A percentile compares a stretch with the other conserved stretches of the same genome.
These are phyloP conservation scores for Plagodis pulveraria DNA, from an alignment of 2,888 invertebrate genomes.

Conservation along the genomic window DNA sequence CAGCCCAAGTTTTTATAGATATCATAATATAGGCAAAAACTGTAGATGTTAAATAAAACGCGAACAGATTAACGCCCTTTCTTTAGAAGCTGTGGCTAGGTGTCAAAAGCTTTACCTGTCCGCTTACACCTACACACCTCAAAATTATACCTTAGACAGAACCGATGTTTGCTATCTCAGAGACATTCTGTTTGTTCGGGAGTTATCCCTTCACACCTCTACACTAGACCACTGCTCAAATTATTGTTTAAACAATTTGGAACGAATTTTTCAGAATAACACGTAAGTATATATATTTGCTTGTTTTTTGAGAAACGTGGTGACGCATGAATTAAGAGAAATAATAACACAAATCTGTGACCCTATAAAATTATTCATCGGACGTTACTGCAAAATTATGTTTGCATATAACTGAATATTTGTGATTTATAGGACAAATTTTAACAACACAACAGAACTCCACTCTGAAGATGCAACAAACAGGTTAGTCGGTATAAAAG, in stretches of 20 bases:
- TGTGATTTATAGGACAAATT: too few species aligned
- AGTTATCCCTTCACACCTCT: constrained; percentile 81
- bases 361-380: background rate
- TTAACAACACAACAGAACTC: too few species aligned
- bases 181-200: constrained; percentile 74
- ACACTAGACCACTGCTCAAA: constrained; percentile 72
- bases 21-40: constrained; percentile 64
- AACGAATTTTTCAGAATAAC: constrained; percentile 61
- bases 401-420: too few species aligned
- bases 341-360: constrained; percentile 5
- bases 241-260: constrained; percentile 67
- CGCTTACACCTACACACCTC: constrained; percentile 69
- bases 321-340: constrained; percentile 31
- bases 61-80: constrained; percentile 76
- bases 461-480: background rate
- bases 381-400: background rate
- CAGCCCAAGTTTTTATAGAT: constrained; percentile 49
- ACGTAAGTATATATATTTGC: constrained; percentile 49
- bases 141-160: constrained; percentile 43
- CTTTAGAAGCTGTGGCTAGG: constrained; percentile 67
- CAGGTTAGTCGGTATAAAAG: background rate
- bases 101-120: constrained; percentile 84
- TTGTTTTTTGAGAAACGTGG: constrained; percentile 42
- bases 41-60: constrained; percentile 71
- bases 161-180: constrained; percentile 71